These are phyloP conservation scores for Clarias batrachus DNA, from an alignment of 2,113 vertebrate species.

Conservation along the genomic window DNA sequence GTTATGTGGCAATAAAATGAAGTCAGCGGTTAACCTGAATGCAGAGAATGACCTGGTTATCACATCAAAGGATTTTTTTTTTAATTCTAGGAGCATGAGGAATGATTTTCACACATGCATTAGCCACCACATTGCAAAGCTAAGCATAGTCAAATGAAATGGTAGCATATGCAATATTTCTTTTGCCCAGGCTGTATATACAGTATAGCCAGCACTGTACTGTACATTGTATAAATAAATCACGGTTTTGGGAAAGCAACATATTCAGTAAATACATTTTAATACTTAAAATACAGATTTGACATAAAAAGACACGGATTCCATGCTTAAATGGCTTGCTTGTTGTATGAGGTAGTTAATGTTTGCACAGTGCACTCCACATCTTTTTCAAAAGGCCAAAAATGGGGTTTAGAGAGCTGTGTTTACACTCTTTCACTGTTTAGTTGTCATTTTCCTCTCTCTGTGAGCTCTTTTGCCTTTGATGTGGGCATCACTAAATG, in stretches of 20 bases:
- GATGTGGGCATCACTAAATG: conserved; percentile 13
- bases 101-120: too few species aligned
- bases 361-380: not conserved
- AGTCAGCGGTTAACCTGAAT: too few species aligned
- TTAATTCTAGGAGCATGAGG: too few species aligned
- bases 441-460: not conserved
- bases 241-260: not conserved
- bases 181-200: too few species aligned
- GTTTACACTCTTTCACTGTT: not conserved
- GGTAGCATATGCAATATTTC: too few species aligned
- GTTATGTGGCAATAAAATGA: too few species aligned
- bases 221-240: not conserved
- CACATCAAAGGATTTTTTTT: too few species aligned
- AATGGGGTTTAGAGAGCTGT: not conserved
- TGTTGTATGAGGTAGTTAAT: not conserved
- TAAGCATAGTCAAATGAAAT: too few species aligned
- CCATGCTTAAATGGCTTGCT: not conserved
- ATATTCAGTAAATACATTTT: not conserved
- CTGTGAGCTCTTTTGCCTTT: not conserved
- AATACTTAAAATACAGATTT: not conserved
- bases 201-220: not conserved
- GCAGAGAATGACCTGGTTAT: too few species aligned
- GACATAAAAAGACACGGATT: not conserved
- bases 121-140: too few species aligned
- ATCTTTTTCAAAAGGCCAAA: not conserved